These are phyloP conservation scores for Dryobotodes eremita DNA, from an alignment of 2,888 invertebrate genomes.

Conservation along the genomic window DNA sequence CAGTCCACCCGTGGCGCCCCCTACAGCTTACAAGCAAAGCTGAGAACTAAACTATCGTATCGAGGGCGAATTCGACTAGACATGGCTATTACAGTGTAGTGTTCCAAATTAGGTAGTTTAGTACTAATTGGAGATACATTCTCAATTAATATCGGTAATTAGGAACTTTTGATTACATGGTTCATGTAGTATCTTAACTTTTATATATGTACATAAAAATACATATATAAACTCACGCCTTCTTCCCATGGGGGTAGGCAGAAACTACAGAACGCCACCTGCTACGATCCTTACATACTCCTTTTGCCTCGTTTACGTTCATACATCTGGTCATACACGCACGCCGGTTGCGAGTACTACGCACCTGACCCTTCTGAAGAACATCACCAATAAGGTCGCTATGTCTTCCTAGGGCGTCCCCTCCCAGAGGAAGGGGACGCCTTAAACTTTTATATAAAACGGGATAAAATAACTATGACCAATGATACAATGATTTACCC, in stretches of 20 bases:
- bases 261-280: no score
- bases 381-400: no score
- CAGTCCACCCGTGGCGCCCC: neutral
- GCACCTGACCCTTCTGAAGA: no score
- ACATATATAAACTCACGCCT: no score
- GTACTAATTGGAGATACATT: conserved; percentile 12
- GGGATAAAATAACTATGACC: neutral
- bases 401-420: no score
- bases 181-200: neutral
- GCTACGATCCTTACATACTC: no score
- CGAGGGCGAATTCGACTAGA: conserved; percentile 33
- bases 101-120: conserved; percentile 12
- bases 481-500: neutral
- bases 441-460: neutral
- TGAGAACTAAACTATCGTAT: neutral
- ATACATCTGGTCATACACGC: no score
- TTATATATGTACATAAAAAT: no score
- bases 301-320: no score
- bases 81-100: conserved; percentile 23
- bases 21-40: neutral
- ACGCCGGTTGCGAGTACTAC: no score
- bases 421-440: no score
- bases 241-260: no score
- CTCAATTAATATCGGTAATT: neutral
- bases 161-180: neutral